A percentile compares a stretch with the other conserved stretches of the same genome.
These are phyloP conservation scores for Ptychoptera albimana DNA, from an alignment of 2,888 invertebrate genomes.

Conservation along the genomic window DNA sequence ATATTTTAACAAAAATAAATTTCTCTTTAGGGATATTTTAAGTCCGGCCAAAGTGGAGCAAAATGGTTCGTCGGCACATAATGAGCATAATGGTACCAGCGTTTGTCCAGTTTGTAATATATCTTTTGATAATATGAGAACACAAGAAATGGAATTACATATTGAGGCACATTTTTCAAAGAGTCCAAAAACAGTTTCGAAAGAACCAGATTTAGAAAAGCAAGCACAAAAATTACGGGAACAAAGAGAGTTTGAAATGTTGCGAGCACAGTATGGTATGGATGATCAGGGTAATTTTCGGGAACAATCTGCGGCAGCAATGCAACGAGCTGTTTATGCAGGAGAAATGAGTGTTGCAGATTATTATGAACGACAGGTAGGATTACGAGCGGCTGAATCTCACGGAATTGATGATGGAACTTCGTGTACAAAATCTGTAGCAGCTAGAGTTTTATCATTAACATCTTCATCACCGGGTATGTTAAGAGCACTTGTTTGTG, in stretches of 20 bases:
- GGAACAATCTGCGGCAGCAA: conserved; percentile 55
- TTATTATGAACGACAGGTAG: conserved; percentile 68
- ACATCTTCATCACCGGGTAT: conserved; percentile 23
- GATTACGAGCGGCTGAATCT: conserved; percentile 56
- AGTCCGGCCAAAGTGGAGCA: conserved; percentile 16
- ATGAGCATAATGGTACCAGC: conserved; percentile 16
- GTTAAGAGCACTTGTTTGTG: conserved; percentile 55
- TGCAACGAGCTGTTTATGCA: conserved; percentile 68
- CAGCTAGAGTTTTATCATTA: conserved; percentile 15
- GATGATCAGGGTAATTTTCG: conserved; percentile 69
- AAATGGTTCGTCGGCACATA: conserved; percentile 18
- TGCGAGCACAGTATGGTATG: conserved; percentile 78
- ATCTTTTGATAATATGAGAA: conserved; percentile 24
- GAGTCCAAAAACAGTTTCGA: conserved; percentile 13
- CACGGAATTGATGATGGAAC: conserved; percentile 69
- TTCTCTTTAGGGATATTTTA: conserved; percentile 16
- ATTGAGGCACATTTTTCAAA: conserved; percentile 66
- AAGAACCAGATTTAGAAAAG: conserved; percentile 31
- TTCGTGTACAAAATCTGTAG: conserved; percentile 52
- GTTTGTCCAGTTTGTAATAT: conserved; percentile 34
- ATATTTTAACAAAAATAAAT: not conserved
- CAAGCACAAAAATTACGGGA: conserved; percentile 59
- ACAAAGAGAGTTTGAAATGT: conserved; percentile 63
- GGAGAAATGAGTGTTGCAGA: conserved; percentile 75
- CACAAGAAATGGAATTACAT: conserved; percentile 45